Evolutionary conservation across 1,140 invertebrate genomes (phyloP), one percentile per base, ranked within the genome.

Genomic region (Papilio xuthus): DNA sequence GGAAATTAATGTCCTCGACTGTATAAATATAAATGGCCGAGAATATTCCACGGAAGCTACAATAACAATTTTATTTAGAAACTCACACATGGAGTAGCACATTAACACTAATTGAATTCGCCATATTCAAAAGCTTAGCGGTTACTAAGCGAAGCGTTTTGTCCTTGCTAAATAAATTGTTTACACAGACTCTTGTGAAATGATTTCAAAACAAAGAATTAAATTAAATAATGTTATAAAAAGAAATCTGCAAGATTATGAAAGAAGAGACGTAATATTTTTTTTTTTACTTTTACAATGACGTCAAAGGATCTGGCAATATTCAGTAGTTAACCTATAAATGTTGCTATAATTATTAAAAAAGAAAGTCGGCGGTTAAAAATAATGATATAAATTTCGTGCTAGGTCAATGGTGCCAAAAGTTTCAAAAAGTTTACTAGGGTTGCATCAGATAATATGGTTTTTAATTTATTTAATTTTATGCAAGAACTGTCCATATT

Each of bases 51-150:
- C 2, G 37, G 37, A 73, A 42, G 13, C 23, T 47, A 47, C 70
- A 42, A 42, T 71, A 47, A 50, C 47, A 23, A 73, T 44, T 73
- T 28, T 73, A 73, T 28, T 47, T 12, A 73, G 71, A 73, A 73
- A 73, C 9, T 73, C 3, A 41, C 18, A 71, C 20, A n/a, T 73
- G 42, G 20, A 42, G 13, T 7, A 1, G n/a, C 37, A 9, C 41
- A 73, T 73, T 73, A 50, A 73, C 37, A 42, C 71, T 73, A 73
- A 73, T 73, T 73, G 42, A 73, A 73, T 73, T 13, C 37, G 18
- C 67, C 12, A 0, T 8, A 50, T 73, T 42, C 41, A 42, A 71
- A 71, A 20, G 32, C 32, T 41, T 10, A 71, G 67, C 15, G 15
- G 69, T 71, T 71, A 71, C 56, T 6, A 13, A 63, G 26, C 23